Conservation (phyloP, 2,797 vertebrate genomes). For the Ctenochaetus hawaiiensis region DNA sequence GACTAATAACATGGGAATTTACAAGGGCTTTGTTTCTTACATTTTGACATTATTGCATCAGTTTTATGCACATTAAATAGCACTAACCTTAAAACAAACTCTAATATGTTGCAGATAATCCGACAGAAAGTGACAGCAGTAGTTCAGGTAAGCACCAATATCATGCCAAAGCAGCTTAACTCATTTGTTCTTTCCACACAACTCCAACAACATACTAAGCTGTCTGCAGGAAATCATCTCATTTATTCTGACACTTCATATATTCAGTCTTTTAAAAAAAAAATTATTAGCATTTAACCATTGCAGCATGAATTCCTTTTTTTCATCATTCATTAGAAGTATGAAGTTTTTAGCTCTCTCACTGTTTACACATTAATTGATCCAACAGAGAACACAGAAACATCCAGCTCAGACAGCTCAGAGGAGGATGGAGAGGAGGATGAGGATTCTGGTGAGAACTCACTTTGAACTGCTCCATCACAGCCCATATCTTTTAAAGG, state of each 20-base stretch:
- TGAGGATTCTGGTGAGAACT: constrained; percentile 67
- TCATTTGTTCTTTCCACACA: neutral
- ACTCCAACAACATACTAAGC: neutral
- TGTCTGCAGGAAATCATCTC: neutral
- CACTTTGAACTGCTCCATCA: neutral
- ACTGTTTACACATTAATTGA: constrained; percentile 6
- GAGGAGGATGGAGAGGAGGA: constrained; percentile 69
- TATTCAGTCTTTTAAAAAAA: neutral
- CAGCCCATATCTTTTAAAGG: neutral
- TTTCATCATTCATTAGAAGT: neutral
- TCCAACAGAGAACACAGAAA: constrained; percentile 65
- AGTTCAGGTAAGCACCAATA: constrained; percentile 70
- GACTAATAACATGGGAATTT: constrained; percentile 12
- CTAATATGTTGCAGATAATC: constrained; percentile 69
- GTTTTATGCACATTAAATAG: neutral
- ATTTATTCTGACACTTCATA: neutral
- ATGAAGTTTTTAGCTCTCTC: neutral
- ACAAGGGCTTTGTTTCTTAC: neutral
- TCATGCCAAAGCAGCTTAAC: neutral
- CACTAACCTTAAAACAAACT: constrained; percentile 6
- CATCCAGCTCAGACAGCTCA: constrained; percentile 78
- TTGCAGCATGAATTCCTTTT: neutral
- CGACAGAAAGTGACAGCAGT: constrained; percentile 71
- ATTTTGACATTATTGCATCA: constrained; percentile 8
- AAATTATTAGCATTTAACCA: neutral